Evolutionary conservation across 2,113 vertebrate genomes (phyloP), one percentile per base, ranked within the genome.

Genomic region (Spea bombifrons): DNA sequence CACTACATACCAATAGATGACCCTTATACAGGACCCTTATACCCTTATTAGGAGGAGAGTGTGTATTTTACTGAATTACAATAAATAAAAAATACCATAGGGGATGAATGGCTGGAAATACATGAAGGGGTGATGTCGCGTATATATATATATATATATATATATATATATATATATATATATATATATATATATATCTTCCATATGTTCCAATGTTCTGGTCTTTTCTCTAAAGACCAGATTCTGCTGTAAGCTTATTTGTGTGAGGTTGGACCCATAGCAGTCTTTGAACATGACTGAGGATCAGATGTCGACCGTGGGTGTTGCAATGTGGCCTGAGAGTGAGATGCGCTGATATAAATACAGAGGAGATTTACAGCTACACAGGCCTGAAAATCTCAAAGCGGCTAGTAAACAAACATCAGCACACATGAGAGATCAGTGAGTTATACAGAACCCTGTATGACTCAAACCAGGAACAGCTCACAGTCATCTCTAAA

Each of bases 271-370:
- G 59, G 43, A 4, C 43, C 52, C 75, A 76, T 61, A 77, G 47
- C 46, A 10, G 64, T 45, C 49, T 67, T 67, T 75, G 43, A 46
- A 78, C 71, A 81, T 75, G 75, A 69, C 52, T 8, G 50, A 66
- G 65, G 64, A 81, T 76, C 57, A 48, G 83, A 82, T 86, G 83
- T 71, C 81, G 83, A 77, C 69, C 76, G 81, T 68, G 80, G 84
- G 84, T 16, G 52, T 61, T 75, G 80, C 64, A 65, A 76, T 65
- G 61, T 75, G 82, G 83, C 81, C 71, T 71, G 76, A 68, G 13
- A 81, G 73, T 65, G 65, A 81, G 81, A 78, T 76, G 76, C 49
- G 61, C 30, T 0, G 3, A 83, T 66, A 68, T 82, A 81, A 82
- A 81, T 71, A 59, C 83, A 76, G 83, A 66, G 78, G 81, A 75